Evolutionary conservation across 53 echinoderm and acorn worm genomes (phyloP), one percentile per base, ranked within the genome.

Genomic region (Antedon mediterranea): DNA sequence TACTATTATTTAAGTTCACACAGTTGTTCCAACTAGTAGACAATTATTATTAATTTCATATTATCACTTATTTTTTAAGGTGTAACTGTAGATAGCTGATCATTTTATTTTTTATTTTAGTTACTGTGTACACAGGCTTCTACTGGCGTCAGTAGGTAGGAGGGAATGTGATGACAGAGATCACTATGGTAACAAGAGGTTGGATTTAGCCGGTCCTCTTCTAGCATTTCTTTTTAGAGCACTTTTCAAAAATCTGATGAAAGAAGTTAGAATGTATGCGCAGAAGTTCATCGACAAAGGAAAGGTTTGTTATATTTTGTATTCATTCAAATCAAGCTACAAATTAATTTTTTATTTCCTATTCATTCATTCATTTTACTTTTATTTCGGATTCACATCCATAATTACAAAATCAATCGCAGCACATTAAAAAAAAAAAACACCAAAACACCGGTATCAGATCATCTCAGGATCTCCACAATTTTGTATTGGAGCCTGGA

Each of bases 221-320:
- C 82, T 97, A 30, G 97, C 97, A 7, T 97, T 97, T 85, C 84
- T 97, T 33, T 92, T 97, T 84, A 43, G 97, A 78, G 87, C 83
- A 28, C 90, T 97, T 72, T 97, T 97, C 81, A 97, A 89, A 80
- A 92, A 92, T 76, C 80, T 97, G 4, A 84, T 92, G 77, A 97
- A 97, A 72, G 97, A 97, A 85, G 95, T 97, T 72, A 77, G 97
- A 77, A 89, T 92, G 72, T 97, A 97, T 77, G 89, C 97, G 5
- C 97, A 97, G 83, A 97, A 97, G 82, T 97, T 97, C 80, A 92
- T 95, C 32, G 92, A 92, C 84, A 92, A 92, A 79, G 97, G 97
- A 79, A 97, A 97, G 90, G 97, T 92, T 76, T 81, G 79, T 31
- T 31, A 28, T 18, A 37, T 6, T 37, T 37, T 37, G 11, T 37